Evolutionary conservation across 92 coral and sea anemone species (phyloP), one percentile per base, ranked within the genome.

Genomic region (Umimayanthus kanabou): DNA sequence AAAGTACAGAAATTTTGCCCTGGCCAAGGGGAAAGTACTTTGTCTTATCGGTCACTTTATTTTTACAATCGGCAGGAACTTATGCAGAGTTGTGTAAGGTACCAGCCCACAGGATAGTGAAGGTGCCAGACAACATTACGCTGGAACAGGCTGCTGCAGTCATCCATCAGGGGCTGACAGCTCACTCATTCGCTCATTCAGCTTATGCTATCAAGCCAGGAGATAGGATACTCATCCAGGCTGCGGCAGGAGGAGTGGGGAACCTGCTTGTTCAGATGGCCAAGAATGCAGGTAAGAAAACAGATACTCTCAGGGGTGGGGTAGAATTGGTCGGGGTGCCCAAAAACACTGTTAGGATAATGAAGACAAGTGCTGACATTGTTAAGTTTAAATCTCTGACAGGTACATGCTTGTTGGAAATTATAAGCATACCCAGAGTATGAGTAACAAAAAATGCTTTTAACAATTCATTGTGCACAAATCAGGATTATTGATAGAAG

Each of bases 241-340:
- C 91, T 14, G 90, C 91, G 18, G 96, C 96, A 30, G 96, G 96
- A 11, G 96, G 96, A 61, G 96, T 93, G n/a, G 96, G 96, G 8
- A 89, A 77, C 45, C 80, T 93, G 73, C 90, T 93, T 33, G 80
- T 89, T 69, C 96, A 93, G 88, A 90, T 93, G 85, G 91, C 96
- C 67, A 93, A 93, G 88, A 89, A 91, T 85, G 88, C 88, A 89
- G 96, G 96, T 93, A 71, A 18, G 22, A 14, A 45, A 10, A 39
- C 10, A 61, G 69, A 72, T 15, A 6, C 16, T 28, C 18, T 15
- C 0, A 8, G 6, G 76, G 42, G 39, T 6, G 40, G 76, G 39
- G 76, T 20, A 13, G 74, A 7, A 30, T n/a, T 29, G 22, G n/a
- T 22, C 8, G 0, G 74, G 70, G 30, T 25, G 39, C 28, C 58